phyloP scores from a whole-genome alignment of 35 echinoderm and acorn worm genomes.

The Ophioderma brevispina region DNA sequence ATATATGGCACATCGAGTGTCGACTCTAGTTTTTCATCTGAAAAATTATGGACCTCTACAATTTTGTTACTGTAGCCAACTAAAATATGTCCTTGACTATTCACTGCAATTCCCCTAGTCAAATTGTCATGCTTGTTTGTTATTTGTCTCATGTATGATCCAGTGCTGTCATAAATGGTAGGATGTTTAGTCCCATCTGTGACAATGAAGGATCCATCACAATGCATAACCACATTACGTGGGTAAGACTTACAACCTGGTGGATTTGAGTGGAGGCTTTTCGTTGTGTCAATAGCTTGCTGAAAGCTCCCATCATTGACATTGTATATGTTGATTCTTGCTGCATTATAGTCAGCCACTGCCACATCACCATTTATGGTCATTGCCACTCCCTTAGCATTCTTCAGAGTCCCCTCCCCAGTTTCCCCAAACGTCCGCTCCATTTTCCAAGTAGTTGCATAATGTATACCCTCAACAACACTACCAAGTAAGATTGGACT shows the following conservation, averaged over 20 bases:
- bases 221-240: not conserved
- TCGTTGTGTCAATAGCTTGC: not conserved
- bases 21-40: not conserved
- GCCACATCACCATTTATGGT: not conserved
- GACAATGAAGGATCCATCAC: not conserved
- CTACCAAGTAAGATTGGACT: not conserved
- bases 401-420: not conserved
- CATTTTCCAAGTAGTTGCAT: not conserved
- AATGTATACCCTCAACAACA: not conserved
- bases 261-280: not conserved
- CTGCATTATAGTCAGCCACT: not conserved
- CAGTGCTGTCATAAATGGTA: not conserved
- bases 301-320: not conserved
- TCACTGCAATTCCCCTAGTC: not conserved
- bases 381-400: not conserved
- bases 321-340: not conserved
- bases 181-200: not conserved
- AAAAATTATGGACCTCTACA: not conserved
- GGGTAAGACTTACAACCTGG: not conserved
- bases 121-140: not conserved
- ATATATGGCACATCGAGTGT: not conserved
- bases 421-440: not conserved
- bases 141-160: not conserved
- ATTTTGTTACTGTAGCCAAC: not conserved
- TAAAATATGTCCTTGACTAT: not conserved